Evolutionary conservation across 2,113 vertebrate species (phyloP), one percentile per base, ranked within the genome.

Genomic region (Pica pica): DNA sequence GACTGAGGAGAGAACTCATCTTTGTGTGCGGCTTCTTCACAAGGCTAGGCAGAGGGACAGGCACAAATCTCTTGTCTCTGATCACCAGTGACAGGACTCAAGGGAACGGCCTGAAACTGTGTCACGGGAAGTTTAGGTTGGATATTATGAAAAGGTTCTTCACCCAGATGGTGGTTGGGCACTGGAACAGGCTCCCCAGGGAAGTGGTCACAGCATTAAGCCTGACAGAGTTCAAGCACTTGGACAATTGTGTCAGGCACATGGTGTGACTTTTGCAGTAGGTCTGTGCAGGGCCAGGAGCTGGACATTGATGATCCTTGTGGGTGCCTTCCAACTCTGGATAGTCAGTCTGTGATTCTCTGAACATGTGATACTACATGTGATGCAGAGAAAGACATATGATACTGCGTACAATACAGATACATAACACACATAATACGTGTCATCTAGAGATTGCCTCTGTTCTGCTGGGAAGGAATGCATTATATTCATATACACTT

Each of bases 221-320:
- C 19, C 23, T 52, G 52, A 3, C 12, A 14, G 59, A 81, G 27
- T 16, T 33, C 31, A 23, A 33, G 9, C 3, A 23, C 35, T 50
- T 44, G 22, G 18, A 65, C 22, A 57, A 33, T 5, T 21, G 9
- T 73, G 11, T 27, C 27, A 37, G 27, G 42, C 18, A 16, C 7
- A 4, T 7, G 9, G 5, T 30, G 19, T 46, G 44, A 75, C 24
- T 52, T 20, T 33, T 75, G 28, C 13, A n/a, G 16, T 21, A 21
- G 33, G 6, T 82, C 53, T 60, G 28, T 24, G 13, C 39, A 39
- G 28, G 13, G 16, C 2, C 33, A 60, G 46, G 46, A 75, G 16
- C 0, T 53, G 78, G 20, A n/a, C 0, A 0, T n/a, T 5, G 9
- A 39, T 47, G 13, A 60, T 22, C 42, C 20, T 68, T 41, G 16